Conservation (phyloP, 2,113 vertebrate genomes). For the Dolichotis patagonum region DNA sequence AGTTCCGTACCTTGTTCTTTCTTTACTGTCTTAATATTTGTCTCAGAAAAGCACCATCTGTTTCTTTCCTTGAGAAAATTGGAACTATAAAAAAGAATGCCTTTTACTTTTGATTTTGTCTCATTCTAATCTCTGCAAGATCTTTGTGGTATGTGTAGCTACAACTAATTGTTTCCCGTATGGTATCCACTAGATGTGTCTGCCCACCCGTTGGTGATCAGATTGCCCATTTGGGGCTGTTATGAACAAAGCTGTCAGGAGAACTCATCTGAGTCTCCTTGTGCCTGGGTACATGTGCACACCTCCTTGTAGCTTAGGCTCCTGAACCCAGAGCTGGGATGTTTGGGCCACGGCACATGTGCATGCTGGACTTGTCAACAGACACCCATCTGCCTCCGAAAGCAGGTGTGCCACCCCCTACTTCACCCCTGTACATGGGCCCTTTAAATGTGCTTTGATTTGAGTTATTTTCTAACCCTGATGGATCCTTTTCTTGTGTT, state of each 20-base stretch:
- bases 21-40: background rate
- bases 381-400: background rate
- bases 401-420: background rate
- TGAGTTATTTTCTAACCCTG: background rate
- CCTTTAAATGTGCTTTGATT: background rate
- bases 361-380: background rate
- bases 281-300: accelerated
- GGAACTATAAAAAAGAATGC: background rate
- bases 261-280: background rate
- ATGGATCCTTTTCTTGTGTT: background rate
- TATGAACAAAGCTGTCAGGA: background rate
- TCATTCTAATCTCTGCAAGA: background rate
- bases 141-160: accelerated
- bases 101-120: background rate
- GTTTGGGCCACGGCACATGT: background rate
- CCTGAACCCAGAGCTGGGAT: background rate
- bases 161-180: background rate
- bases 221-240: background rate
- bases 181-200: accelerated
- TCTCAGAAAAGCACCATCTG: background rate
- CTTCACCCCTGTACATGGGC: background rate
- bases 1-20: background rate
- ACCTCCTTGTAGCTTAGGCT: background rate
- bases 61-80: background rate
- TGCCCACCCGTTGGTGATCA: accelerated